phyloP scores from a whole-genome alignment of 2,888 invertebrate species.

The Acleris cristana region DNA sequence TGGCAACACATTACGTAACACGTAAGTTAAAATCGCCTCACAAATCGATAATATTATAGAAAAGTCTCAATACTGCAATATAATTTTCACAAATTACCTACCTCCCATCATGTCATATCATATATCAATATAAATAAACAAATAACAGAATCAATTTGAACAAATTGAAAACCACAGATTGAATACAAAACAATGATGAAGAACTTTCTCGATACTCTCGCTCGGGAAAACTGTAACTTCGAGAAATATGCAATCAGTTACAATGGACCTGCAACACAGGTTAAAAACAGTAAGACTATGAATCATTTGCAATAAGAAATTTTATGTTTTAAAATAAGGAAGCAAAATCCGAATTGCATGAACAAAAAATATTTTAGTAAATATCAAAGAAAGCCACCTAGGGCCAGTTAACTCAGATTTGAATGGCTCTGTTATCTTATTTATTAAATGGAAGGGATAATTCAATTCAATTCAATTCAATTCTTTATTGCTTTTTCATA shows the following conservation, averaged over 20 bases:
- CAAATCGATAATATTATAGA: too few species aligned
- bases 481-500: too few species aligned
- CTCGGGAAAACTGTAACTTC: slow-evolving; percentile 33
- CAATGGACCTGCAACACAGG: slow-evolving; percentile 19
- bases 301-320: neutral
- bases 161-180: slow-evolving; percentile 32
- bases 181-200: slow-evolving; percentile 27
- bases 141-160: slow-evolving; percentile 24
- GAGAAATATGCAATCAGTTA: slow-evolving; percentile 29
- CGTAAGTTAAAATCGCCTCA: neutral
- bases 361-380: too few species aligned
- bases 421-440: too few species aligned
- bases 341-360: too few species aligned
- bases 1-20: neutral
- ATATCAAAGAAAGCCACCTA: too few species aligned
- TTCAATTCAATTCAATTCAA: too few species aligned
- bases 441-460: too few species aligned
- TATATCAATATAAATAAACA: slow-evolving; percentile 17
- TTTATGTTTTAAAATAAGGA: neutral
- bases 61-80: too few species aligned
- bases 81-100: too few species aligned
- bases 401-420: too few species aligned
- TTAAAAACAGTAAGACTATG: slow-evolving; percentile 7
- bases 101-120: neutral
- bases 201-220: slow-evolving; percentile 34